Percentiles rank a stretch among this genome's conserved stretches.
These are phyloP conservation scores for Semotilus atromaculatus DNA, from an alignment of 2,797 vertebrate species.

Conservation along the genomic window DNA sequence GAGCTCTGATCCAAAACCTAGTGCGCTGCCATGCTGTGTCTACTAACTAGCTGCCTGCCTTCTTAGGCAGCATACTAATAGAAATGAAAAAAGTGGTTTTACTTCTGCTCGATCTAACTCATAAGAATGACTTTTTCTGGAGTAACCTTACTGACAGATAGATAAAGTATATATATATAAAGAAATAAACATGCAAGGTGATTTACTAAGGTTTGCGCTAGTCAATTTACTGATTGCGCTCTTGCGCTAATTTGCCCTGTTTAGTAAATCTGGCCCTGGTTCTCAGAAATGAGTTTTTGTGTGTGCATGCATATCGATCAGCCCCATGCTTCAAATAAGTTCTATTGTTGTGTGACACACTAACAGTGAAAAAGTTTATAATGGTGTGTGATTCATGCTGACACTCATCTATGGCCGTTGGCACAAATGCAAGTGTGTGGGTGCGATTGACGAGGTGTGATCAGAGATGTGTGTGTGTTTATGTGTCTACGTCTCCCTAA, in stretches of 20 bases:
- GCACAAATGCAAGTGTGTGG: constrained; percentile 45
- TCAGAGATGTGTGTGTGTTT: constrained; percentile 47
- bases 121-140: neutral
- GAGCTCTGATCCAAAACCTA: constrained; percentile 9
- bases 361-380: constrained; percentile 32
- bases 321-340: constrained; percentile 2
- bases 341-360: constrained; percentile 5
- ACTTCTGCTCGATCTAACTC: neutral
- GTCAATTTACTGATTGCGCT: too few relatives aligned
- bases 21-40: neutral
- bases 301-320: constrained; percentile 5
- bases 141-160: neutral
- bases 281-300: constrained; percentile 6
- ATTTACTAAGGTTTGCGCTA: too few relatives aligned
- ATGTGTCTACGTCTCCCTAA: constrained; percentile 34
- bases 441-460: constrained; percentile 46
- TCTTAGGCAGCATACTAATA: neutral
- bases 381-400: constrained; percentile 49
- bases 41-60: neutral
- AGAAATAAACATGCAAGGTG: too few relatives aligned
- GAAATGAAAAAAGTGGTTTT: neutral
- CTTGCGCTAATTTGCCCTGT: too few relatives aligned
- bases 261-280: too few relatives aligned
- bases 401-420: constrained; percentile 32
- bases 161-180: too few relatives aligned